These are phyloP conservation scores for Pterocles orientalis DNA, from an alignment of 2,113 vertebrate species.

Conservation along the genomic window DNA sequence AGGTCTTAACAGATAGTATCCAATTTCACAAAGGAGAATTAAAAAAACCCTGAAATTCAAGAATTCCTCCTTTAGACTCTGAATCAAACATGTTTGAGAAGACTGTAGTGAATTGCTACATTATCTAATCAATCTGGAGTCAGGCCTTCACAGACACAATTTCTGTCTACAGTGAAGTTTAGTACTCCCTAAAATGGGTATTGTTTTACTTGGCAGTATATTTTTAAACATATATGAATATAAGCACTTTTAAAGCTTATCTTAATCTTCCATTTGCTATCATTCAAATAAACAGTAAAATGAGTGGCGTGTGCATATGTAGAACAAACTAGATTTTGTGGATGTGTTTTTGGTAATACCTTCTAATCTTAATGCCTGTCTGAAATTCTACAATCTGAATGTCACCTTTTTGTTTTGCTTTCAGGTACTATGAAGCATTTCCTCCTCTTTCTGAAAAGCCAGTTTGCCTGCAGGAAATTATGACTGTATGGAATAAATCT, in stretches of 20 bases:
- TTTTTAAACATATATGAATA: not conserved
- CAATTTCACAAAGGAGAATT: not conserved
- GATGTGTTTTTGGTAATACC: not conserved
- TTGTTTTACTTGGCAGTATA: not conserved
- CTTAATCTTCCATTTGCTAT: not conserved
- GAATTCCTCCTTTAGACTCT: not conserved
- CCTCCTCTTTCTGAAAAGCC: slow-evolving; percentile 96
- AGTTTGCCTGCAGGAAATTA: slow-evolving; percentile 98
- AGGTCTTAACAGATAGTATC: not conserved
- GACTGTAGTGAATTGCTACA: not conserved
- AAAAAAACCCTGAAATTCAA: not conserved
- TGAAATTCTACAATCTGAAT: not conserved
- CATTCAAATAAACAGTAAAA: not conserved
- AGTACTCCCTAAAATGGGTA: not conserved
- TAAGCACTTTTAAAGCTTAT: not conserved
- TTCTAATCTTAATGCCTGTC: not conserved
- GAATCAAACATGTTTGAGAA: not conserved
- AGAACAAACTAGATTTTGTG: not conserved
- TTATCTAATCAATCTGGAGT: not conserved
- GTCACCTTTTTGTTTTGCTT: not conserved
- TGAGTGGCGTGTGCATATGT: not conserved
- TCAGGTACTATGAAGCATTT: slow-evolving; percentile 99
- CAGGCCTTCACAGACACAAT: not conserved
- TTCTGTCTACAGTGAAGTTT: not conserved
- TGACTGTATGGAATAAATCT: slow-evolving; percentile 98